Conservation (phyloP, 2,113 vertebrate species). For the Carlito syrichta region DNA sequence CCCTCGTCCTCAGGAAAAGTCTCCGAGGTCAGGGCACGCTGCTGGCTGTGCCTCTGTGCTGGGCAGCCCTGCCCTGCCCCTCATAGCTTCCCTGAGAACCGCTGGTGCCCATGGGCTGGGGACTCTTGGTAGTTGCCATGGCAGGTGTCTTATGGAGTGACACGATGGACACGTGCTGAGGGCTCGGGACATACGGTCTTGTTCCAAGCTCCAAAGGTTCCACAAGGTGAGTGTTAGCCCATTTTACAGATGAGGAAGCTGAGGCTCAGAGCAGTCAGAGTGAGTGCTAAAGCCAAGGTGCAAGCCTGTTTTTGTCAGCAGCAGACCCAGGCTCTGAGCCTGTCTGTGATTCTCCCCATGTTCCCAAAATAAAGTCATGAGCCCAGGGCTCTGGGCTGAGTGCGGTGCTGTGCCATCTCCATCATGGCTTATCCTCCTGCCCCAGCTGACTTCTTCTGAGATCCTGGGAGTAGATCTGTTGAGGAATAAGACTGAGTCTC, state of each 20-base stretch:
- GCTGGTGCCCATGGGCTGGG: accelerated
- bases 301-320: not conserved
- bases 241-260: not conserved
- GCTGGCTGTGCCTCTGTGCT: accelerated
- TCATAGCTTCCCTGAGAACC: not conserved
- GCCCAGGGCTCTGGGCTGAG: not conserved
- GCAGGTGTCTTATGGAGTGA: not conserved
- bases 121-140: not conserved
- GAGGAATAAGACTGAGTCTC: not conserved
- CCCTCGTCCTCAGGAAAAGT: not conserved
- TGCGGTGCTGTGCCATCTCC: not conserved
- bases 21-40: too few species aligned
- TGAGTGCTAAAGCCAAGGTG: not conserved
- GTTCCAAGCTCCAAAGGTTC: not conserved
- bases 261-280: not conserved
- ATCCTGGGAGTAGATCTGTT: not conserved
- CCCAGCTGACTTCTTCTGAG: not conserved
- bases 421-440: not conserved
- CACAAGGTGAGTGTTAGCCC: not conserved
- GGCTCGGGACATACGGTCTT: not conserved
- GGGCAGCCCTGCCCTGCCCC: not conserved
- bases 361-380: not conserved
- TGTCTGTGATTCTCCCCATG: not conserved
- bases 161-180: not conserved
- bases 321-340: not conserved